Evolutionary conservation across 2,888 invertebrate species (phyloP), one percentile per base, ranked within the genome.

Genomic region (Chymomyza procnemis): DNA sequence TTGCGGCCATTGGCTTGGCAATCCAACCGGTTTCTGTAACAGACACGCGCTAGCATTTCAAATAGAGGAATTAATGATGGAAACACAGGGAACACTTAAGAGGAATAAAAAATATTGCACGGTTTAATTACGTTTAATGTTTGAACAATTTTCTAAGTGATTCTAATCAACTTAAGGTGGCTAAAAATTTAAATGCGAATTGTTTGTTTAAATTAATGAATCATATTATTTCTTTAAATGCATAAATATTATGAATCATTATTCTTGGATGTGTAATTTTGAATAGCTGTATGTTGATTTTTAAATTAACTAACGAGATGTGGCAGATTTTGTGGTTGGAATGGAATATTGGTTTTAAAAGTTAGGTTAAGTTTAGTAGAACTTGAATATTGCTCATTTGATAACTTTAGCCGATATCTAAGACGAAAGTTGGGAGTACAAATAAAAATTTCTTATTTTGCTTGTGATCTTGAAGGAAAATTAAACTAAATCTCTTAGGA

Each of bases 1-100:
- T 61, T 61, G 55, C 68, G 76, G 68, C 60, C 76, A 73, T 76
- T 78, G 78, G 60, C 70, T 66, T 72, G 68, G 58, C 61, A 55
- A 50, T 34, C 56, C 19, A 73, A 71, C 75, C 55, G 73, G 75
- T 75, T 75, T 64, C 55, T 22, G 57, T 61, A 60, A 71, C 41
- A 21, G 12, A 5, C 50, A 18, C 50, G 50, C 19, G 50, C 50
- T 1, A 12, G 34, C 34, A 41, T 41, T 41, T 41, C 9, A 41
- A 41, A 41, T 41, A 41, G 34, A 12, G 12, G 34, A 12, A 12
- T 12, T 5, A 12, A 41, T 12, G 34, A 41, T 41, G 34, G 34
- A 12, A 41, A 12, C 12, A 41, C 34, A 41, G 34, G 34, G 34
- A 41, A 41, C 34, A 41, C 34, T 41, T 41, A 41, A 41, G 9